Base-by-base conservation (phyloP, 2,888 invertebrate species). In the Temnothorax ravouxi region DNA sequence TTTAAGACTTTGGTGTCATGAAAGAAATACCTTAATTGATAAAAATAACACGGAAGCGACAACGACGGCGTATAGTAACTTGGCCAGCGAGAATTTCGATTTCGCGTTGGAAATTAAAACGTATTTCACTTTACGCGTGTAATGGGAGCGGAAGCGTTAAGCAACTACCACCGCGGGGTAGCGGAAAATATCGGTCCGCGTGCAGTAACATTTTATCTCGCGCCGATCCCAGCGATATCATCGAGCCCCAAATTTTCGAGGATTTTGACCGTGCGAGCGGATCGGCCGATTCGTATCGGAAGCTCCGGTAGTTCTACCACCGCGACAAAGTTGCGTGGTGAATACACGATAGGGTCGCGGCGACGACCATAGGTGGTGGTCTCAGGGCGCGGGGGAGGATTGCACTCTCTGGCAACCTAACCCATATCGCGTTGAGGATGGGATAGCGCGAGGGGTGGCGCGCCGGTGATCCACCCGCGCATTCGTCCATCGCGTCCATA, bases 401-500 rank as follows among this genome's bases (percentile, higher is more conserved):
- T 34, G 66, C 44, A 44, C 74, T 34, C 74, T 69, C 50, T 74
- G 71, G 84, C 74, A 82, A 85, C 72, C 85, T 87, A 84, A 62
- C 75, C 61, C 86, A 66, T 84, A 87, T 86, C 87, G 74, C 66
- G 79, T 25, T 21, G 66, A 18, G 69, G 50, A 54, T 38, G 69
- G 54, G 6, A n/a, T 50, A 83, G 86, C 15, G 44, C 64, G 83
- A 64, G 85, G 85, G 82, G 82, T 69, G 85, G 72, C 64, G 81
- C 79, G 88, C 67, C 79, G 59, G 66, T 52, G 87, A 88, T 86
- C 89, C 90, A 91, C 91, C 93, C 93, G 91, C 92, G 91, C 91
- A 92, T 93, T 93, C 93, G 93, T 93, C 92, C 93, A 93, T 94
- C 92, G 93, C 93, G 91, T 93, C 92, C 92, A 92, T 93, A 94